Evolutionary conservation across 2,888 invertebrate species (phyloP), one percentile per base, ranked within the genome.

Genomic region (Scaptomyza polygonia): DNA sequence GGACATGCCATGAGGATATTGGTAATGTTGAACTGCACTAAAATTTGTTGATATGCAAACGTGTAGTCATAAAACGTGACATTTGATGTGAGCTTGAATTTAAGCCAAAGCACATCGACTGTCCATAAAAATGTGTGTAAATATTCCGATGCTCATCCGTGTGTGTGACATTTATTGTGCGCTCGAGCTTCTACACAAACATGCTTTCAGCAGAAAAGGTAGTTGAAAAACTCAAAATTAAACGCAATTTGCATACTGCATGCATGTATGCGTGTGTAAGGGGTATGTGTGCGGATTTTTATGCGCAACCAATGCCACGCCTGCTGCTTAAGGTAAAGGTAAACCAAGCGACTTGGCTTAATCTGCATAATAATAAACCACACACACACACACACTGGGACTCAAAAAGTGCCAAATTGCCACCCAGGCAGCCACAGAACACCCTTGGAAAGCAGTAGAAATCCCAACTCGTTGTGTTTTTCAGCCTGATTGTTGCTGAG

Each of bases 361-460:
- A 88, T 85, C 87, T 85, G 74, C 85, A 85, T 88, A 85, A 85
- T 87, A 85, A 88, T 88, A 85, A 88, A 75, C 82, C 73, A 67
- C 72, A 58, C 34, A 48, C 53, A 48, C 53, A 48, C 42, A 25
- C 40, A 29, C 66, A 55, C 54, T 18, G 48, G n/a, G n/a, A 69
- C 48, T 43, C 54, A 74, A 61, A 77, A 56, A 59, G 63, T 64
- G 57, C 66, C 66, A 83, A 77, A 79, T 77, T 83, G 74, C 65
- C 61, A 44, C 53, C 32, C 56, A 36, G 61, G 27, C 40, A 43
- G 29, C 32, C 56, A 51, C 52, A 29, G 45, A 36, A 14, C 14
- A 36, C 8, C 30, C 36, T 43, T 43, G 52, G 43, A 18, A 4
- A 16, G 18, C 36, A 30, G 11, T 18, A 43, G n/a, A 30, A 47